Evolutionary conservation across 2,888 invertebrate species (phyloP).

Genomic region (Calliopum simillimum): DNA sequence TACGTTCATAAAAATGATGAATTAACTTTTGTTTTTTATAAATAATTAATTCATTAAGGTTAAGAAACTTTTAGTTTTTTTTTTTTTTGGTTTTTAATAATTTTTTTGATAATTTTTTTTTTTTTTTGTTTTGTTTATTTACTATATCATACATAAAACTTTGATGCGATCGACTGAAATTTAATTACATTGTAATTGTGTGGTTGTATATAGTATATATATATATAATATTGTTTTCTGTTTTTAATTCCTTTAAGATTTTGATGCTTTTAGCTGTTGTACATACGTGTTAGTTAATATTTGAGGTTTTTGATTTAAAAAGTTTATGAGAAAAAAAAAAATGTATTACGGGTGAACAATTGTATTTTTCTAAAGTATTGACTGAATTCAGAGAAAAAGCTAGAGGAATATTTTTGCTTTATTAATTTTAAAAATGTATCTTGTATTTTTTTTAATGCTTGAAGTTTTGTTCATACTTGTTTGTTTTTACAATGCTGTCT

Average conservation of each 20-base stretch:
- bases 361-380: not conserved
- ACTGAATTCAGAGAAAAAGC: constrained; percentile 3
- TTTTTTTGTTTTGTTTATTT: constrained; percentile 26
- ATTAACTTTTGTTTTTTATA: constrained; percentile 23
- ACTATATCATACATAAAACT: constrained; percentile 5
- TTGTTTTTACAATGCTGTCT: constrained; percentile 1
- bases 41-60: constrained; percentile 34
- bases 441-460: constrained; percentile 16
- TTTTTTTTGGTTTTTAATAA: constrained; percentile 35
- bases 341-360: constrained; percentile 8
- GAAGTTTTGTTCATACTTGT: constrained; percentile 13
- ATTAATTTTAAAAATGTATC: constrained; percentile 26
- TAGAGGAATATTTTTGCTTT: constrained; percentile 12
- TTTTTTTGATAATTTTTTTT: constrained; percentile 37
- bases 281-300: constrained; percentile 23
- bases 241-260: constrained; percentile 23
- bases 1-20: constrained; percentile 32
- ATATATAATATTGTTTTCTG: constrained; percentile 22
- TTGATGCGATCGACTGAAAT: constrained; percentile 36
- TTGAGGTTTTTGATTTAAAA: constrained; percentile 40
- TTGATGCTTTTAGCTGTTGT: constrained; percentile 37
- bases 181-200: constrained; percentile 35
- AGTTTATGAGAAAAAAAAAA: constrained; percentile 39
- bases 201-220: constrained; percentile 35
- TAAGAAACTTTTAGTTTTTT: constrained; percentile 17